Evolutionary conservation across 2,888 invertebrate genomes (phyloP).

Genomic region (Cyaniris semiargus): DNA sequence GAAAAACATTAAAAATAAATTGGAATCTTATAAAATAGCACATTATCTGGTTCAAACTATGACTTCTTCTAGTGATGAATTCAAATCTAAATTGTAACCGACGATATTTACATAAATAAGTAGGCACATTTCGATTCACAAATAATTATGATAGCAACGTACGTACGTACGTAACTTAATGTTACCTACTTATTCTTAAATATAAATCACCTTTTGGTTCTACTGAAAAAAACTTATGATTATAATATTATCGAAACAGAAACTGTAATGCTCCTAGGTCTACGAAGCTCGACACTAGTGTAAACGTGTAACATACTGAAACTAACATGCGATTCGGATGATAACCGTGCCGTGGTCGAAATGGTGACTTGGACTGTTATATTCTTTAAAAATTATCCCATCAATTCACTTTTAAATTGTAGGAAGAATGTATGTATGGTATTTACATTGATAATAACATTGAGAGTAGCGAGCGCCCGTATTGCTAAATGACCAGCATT

Average conservation of each 20-base stretch:
- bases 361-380: conserved; percentile 48
- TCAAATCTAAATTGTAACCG: neutral
- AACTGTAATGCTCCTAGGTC: conserved; percentile 20
- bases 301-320: conserved; percentile 2
- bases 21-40: neutral
- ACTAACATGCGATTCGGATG: conserved; percentile 48
- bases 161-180: no score
- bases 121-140: neutral
- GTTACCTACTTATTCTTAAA: neutral
- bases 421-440: neutral
- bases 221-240: conserved; percentile 3
- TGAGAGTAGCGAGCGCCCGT: neutral
- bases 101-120: conserved; percentile 12
- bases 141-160: neutral
- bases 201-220: neutral
- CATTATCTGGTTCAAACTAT: neutral
- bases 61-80: conserved; percentile 4
- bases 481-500: neutral
- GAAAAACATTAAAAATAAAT: neutral
- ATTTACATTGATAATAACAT: neutral
- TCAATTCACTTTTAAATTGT: neutral
- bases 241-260: neutral
- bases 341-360: conserved; percentile 48
- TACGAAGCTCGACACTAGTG: conserved; percentile 37
- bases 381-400: conserved; percentile 45